Base-by-base conservation (phyloP, 2,113 vertebrate species). In the Myotis yumanensis region DNA sequence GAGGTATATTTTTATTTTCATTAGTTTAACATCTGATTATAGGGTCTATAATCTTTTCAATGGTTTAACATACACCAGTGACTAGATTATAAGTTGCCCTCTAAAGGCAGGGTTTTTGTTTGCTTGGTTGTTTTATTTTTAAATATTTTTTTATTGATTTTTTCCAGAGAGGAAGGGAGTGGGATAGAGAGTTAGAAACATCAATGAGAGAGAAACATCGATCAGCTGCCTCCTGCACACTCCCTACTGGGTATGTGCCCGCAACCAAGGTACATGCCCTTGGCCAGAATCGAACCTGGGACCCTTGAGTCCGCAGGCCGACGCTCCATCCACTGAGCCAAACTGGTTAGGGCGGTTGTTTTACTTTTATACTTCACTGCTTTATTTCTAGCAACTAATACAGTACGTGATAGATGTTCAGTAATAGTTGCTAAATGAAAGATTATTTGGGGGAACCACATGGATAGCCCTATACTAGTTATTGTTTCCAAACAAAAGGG, bases 1-100 rank as follows among this genome's bases (percentile, higher is more conserved):
- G 9, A 90, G 62, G 15, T 69, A 35, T 37, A 15, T 43, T 91
- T 93, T 69, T 71, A 73, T 90, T 88, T 94, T 57, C 72, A 69
- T 79, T 69, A 80, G 48, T 64, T 90, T 90, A 51, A 76, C 15
- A 59, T 71, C 11, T 75, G 1, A 75, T 80, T 52, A 37, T 25
- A 81, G 18, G 46, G 2, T n/a, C 54, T 75, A 32, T 72, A 64
- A 59, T 76, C 30, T 93, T 86, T 80, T 81, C 11, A 43, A 30
- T 69, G 48, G 32, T 52, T 59, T 51, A 57, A 86, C 81, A 52
- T 77, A 6, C 35, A 57, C 66, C 28, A 62, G 59, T 62, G 4
- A 62, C 25, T 80, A 64, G 28, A 48, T 69, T 66, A n/a, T 64
- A 77, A 81, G 32, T 66, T 75, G 3, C 5, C 62, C 25, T 59